phyloP scores from a whole-genome alignment of 2,888 invertebrate species.

The Patella pellucida region DNA sequence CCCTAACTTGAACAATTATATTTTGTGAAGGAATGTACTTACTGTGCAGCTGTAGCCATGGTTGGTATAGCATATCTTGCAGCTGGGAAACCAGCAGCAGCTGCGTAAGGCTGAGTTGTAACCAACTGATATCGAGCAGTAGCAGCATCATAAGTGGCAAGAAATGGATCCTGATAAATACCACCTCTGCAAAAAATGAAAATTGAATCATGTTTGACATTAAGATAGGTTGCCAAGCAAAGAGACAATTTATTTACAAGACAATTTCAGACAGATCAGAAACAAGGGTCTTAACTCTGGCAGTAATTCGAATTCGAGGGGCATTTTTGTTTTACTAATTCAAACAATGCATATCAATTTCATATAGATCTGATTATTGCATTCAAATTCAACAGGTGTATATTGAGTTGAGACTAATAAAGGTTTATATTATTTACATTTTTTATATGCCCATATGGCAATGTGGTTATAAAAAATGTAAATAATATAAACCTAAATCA shows the following conservation, averaged over 20 bases:
- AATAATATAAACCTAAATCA: too few relatives aligned
- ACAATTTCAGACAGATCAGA: too few relatives aligned
- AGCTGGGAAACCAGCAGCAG: conserved; percentile 45
- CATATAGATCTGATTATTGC: too few relatives aligned
- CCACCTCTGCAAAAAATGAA: conserved; percentile 75
- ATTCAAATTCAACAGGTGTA: too few relatives aligned
- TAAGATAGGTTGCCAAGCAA: background rate
- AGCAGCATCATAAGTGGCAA: conserved; percentile 75
- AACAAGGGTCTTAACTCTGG: too few relatives aligned
- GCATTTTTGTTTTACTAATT: too few relatives aligned
- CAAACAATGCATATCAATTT: too few relatives aligned
- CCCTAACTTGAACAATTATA: conserved; percentile 33
- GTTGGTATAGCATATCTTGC: conserved; percentile 61
- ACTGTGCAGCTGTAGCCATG: conserved; percentile 46
- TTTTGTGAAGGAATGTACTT: conserved; percentile 8
- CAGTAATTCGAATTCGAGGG: too few relatives aligned
- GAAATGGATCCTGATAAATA: conserved; percentile 95
- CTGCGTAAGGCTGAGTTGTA: conserved; percentile 56
- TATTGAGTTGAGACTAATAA: too few relatives aligned
- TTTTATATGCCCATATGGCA: too few relatives aligned
- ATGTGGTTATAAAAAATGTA: too few relatives aligned
- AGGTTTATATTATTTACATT: too few relatives aligned
- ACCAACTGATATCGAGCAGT: conserved; percentile 64
- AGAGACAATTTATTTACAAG: background rate
- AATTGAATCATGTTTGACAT: conserved; percentile 34